Evolutionary conservation across 2,797 vertebrate genomes (phyloP).

Genomic region (Tolypeutes matacus): DNA sequence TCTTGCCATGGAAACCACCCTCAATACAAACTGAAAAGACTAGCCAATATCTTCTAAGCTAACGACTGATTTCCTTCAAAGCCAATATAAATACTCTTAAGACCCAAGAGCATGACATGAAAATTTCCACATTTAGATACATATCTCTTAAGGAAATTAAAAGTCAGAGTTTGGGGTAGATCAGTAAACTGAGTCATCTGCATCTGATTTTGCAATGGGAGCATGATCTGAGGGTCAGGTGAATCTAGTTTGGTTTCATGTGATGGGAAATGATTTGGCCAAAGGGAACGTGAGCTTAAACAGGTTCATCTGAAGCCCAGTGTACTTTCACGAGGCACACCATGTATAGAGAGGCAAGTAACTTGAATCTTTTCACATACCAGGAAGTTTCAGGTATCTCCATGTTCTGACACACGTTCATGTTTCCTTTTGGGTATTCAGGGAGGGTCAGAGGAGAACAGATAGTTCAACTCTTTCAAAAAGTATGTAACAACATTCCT

Average conservation of each 20-base stretch:
- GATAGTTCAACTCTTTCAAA: slow-evolving; percentile 59
- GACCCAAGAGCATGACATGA: not conserved
- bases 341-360: not conserved
- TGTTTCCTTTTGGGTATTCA: slow-evolving; percentile 35
- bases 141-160: not conserved
- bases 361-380: not conserved
- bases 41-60: not conserved
- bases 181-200: not conserved
- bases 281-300: slow-evolving; percentile 40
- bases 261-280: slow-evolving; percentile 13
- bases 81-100: slow-evolving; percentile 1
- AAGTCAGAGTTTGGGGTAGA: not conserved
- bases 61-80: not conserved
- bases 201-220: not conserved
- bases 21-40: slow-evolving; percentile 3
- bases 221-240: not conserved
- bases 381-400: not conserved
- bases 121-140: not conserved
- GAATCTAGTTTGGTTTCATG: not conserved
- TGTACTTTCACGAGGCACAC: not conserved
- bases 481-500: not conserved
- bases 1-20: slow-evolving; percentile 13
- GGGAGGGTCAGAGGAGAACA: not conserved
- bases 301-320: not conserved
- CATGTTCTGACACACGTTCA: not conserved